Percentiles rank a stretch among this genome's conserved stretches.
Conservation (phyloP, 2,888 invertebrate genomes). For the Platycheirus albimanus region DNA sequence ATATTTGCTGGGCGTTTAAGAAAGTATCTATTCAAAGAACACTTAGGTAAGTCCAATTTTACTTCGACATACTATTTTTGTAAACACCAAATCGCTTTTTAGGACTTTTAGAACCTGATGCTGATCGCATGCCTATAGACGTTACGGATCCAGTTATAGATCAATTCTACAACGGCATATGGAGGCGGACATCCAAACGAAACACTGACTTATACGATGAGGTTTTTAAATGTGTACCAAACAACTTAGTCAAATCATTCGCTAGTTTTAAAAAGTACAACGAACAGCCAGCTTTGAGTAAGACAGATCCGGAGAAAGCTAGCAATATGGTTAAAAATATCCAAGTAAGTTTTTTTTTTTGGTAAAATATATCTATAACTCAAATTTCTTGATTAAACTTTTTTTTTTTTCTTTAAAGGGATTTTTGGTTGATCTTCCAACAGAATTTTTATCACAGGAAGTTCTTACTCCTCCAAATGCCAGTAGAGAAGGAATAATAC, state of each 20-base stretch:
- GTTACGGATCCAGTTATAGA: slow-evolving; percentile 92
- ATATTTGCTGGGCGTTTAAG: slow-evolving; percentile 93
- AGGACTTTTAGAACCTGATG: slow-evolving; percentile 83
- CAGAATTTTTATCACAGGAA: slow-evolving; percentile 94
- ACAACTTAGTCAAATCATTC: slow-evolving; percentile 91
- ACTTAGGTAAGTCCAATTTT: slow-evolving; percentile 87
- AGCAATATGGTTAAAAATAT: slow-evolving; percentile 89
- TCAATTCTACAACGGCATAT: slow-evolving; percentile 92
- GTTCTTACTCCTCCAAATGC: slow-evolving; percentile 91
- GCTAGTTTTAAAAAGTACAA: slow-evolving; percentile 90
- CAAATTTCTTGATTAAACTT: too few relatives aligned
- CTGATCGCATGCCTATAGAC: slow-evolving; percentile 83
- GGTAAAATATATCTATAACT: too few relatives aligned
- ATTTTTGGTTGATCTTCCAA: slow-evolving; percentile 93
- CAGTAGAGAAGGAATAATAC: slow-evolving; percentile 96
- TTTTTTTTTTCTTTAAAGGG: too few relatives aligned
- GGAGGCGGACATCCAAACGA: slow-evolving; percentile 90
- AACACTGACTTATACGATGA: slow-evolving; percentile 96
- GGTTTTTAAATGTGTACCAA: slow-evolving; percentile 96
- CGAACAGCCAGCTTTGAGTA: slow-evolving; percentile 88
- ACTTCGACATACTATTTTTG: background rate
- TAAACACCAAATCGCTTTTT: slow-evolving; percentile 53
- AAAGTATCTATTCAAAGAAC: slow-evolving; percentile 94
- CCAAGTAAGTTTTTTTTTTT: slow-evolving; percentile 83
- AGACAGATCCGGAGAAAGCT: slow-evolving; percentile 88